Percentiles rank a stretch among this genome's conserved stretches.
Evolutionary conservation across 2,888 invertebrate genomes (phyloP).

Genomic region (Scrobipalpa atriplicella): DNA sequence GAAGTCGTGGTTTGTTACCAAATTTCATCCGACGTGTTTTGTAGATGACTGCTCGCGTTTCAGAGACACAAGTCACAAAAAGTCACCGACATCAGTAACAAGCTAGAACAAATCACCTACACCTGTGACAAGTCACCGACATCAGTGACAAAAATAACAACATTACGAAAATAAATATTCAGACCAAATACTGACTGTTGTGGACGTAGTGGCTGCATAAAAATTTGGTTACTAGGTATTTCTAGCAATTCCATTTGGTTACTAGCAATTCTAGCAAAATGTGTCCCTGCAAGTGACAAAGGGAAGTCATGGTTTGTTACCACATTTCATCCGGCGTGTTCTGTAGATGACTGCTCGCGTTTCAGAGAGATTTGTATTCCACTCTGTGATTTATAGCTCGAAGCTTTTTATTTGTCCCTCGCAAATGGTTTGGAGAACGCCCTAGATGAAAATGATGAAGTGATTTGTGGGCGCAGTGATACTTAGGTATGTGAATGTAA

Average conservation of each 20-base stretch:
- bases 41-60: slow-evolving; percentile 8
- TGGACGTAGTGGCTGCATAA: too few relatives aligned
- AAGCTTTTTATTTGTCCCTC: not conserved
- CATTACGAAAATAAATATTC: too few relatives aligned
- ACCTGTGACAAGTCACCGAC: too few relatives aligned
- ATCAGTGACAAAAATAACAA: too few relatives aligned
- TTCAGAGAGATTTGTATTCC: slow-evolving; percentile 10
- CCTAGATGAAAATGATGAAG: slow-evolving; percentile 3
- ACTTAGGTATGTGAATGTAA: too few relatives aligned
- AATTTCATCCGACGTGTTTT: slow-evolving; percentile 9
- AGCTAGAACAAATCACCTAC: too few relatives aligned
- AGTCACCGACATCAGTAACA: too few relatives aligned
- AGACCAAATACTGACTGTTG: too few relatives aligned
- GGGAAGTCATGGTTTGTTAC: slow-evolving; percentile 11
- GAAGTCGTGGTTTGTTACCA: slow-evolving; percentile 9
- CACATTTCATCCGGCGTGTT: slow-evolving; percentile 12
- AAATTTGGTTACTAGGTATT: too few relatives aligned
- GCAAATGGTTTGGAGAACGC: not conserved
- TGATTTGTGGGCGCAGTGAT: not conserved
- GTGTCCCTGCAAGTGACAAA: slow-evolving; percentile 2
- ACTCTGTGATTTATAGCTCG: slow-evolving; percentile 3
- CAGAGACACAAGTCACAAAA: too few relatives aligned
- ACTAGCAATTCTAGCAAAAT: not conserved
- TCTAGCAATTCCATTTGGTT: too few relatives aligned
- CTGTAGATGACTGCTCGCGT: slow-evolving; percentile 8